Evolutionary conservation across 2,888 invertebrate genomes (phyloP), one percentile per base, ranked within the genome.

Genomic region (Synanthedon formicaeformis): DNA sequence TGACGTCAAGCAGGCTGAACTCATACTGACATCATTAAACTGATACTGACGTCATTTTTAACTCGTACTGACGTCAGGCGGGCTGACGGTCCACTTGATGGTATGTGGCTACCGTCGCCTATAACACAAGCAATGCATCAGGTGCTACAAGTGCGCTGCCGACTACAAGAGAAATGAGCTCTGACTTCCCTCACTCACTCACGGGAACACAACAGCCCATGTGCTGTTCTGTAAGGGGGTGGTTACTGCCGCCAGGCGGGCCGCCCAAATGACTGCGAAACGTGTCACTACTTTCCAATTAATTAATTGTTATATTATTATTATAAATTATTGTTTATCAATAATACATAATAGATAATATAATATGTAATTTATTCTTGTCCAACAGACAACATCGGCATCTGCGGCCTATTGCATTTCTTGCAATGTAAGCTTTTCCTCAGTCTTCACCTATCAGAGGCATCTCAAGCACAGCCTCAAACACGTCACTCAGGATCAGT

Each of bases 391-490:
- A 2, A 45, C n/a, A 6, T 45, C 45, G 12, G 45, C 45, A 4
- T 45, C 61, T 1, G 63, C 64, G 0, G 79, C 83, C 1, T 73
- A 69, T 54, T 86, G 86, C 34, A 57, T 64, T 0, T 57, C 65
- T 3, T 87, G 86, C 48, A 72, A 66, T 2, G 70, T 86, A 0
- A 71, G 67, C 1, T 86, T 87, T 61, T 65, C 79, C 0, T 80
- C 81, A 0, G 57, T 77, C 0, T 75, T 78, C 51, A 82, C 85
- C 0, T 77, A 77, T 54, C 75, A 83, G 52, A 59, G 85, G 0
- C 86, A 87, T 40, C 57, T 87, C 61, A 72, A 71, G 55, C 84
- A 77, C 64, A 86, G 86, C 14, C 64, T 86, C 8, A 80, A 78
- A 40, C 86, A 86, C 53, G 85, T 85, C 56, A 73, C 81, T 0